Evolutionary conservation across 2,888 invertebrate species (phyloP), one percentile per base, ranked within the genome.

Genomic region (Drosophila antonietae): DNA sequence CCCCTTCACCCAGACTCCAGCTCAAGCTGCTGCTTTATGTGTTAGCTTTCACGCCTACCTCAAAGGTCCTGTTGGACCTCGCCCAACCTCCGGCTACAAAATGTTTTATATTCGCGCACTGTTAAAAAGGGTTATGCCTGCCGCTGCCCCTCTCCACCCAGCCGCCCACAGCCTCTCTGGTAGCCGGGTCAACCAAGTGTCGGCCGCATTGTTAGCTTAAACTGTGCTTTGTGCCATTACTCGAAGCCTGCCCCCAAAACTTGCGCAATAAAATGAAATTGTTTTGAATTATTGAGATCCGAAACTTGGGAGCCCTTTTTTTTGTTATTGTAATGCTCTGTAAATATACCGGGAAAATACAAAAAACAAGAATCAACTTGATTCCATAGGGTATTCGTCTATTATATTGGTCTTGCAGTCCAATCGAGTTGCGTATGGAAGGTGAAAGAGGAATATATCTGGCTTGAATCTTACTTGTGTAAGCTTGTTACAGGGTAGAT

Each of bases 211-310:
- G 68, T 83, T 58, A 84, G 82, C 78, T 81, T 83, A 88, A 83
- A 84, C 80, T 79, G 78, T 75, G 87, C 81, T 79, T 68, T 70
- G 80, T 71, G 68, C 63, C 49, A 49, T 39, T 49, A 68, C 41
- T 47, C 47, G 73, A 64, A 68, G 1, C 58, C 55, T 62, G 58
- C 49, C 51, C 69, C 58, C 57, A 64, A 65, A 67, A 64, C 86
- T 84, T 73, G 60, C 63, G 74, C 83, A 74, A 86, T 87, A 89
- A 87, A 87, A 83, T 71, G 83, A 87, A 87, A 89, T 89, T 89
- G 86, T 87, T 87, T 89, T 87, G 86, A 87, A 87, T 87, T 89
- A 87, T 89, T 89, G 89, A 87, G 89, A 80, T 85, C 78, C 79
- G 81, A 51, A 69, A 56, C 65, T 64, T 66, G 87, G 73, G 20